Percentiles rank a stretch among this genome's conserved stretches.
Conservation (phyloP, 2,888 invertebrate genomes). For the Nomada fabriciana region DNA sequence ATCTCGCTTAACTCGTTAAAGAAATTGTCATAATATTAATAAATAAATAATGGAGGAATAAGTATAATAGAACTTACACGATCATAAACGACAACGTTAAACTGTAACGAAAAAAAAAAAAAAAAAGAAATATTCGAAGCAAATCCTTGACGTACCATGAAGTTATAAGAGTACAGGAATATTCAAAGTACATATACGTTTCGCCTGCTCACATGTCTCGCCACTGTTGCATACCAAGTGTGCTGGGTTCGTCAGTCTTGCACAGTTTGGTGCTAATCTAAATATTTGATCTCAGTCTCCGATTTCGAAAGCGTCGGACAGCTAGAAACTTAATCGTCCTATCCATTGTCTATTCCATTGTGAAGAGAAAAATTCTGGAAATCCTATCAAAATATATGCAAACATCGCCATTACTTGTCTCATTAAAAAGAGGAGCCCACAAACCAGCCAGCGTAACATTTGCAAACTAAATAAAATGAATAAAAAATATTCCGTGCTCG, state of each 20-base stretch:
- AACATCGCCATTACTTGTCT: not conserved
- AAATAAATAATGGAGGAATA: not conserved
- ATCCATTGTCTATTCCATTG: not conserved
- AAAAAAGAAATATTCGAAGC: not conserved
- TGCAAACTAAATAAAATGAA: not conserved
- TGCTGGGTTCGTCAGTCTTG: slow-evolving; percentile 52
- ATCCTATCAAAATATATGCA: not conserved
- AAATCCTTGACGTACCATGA: not conserved
- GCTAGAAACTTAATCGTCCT: slow-evolving; percentile 51
- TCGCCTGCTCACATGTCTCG: slow-evolving; percentile 32
- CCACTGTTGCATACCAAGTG: slow-evolving; percentile 47
- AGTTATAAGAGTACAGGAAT: slow-evolving; percentile 34
- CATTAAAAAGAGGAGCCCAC: not conserved
- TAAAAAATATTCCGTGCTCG: no score
- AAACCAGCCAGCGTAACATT: no score
- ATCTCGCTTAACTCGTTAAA: not conserved
- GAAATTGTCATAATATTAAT: no score
- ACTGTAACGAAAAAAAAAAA: not conserved
- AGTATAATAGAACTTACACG: not conserved
- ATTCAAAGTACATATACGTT: slow-evolving; percentile 30
- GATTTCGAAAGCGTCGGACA: slow-evolving; percentile 44
- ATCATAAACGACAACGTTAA: not conserved
- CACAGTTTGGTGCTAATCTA: slow-evolving; percentile 51
- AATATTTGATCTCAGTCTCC: slow-evolving; percentile 62
- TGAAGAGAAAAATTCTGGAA: not conserved